phyloP scores from a whole-genome alignment of 2,113 vertebrate species.

The Carlito syrichta region DNA sequence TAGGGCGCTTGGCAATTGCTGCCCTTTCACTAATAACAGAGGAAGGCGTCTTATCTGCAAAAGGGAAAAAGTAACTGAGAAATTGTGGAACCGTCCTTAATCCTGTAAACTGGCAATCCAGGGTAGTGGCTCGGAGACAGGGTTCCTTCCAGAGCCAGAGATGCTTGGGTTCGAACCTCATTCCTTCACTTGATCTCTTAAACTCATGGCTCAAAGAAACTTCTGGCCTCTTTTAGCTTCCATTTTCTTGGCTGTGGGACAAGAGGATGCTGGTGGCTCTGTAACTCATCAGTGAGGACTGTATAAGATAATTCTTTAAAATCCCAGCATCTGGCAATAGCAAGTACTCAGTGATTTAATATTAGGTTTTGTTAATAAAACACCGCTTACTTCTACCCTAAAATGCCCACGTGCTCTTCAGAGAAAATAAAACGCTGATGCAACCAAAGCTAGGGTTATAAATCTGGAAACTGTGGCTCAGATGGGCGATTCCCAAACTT shows the following conservation, averaged over 20 bases:
- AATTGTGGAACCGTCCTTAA: neutral
- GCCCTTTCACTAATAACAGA: neutral
- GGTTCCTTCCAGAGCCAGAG: neutral
- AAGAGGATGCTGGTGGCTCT: neutral
- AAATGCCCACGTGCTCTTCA: neutral
- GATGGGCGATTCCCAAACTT: neutral
- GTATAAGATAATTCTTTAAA: neutral
- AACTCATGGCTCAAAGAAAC: neutral
- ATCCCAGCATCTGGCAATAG: neutral
- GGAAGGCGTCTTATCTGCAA: neutral
- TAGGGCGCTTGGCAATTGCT: neutral
- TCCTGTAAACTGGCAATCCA: neutral
- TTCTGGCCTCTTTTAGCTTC: neutral
- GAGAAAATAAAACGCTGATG: slow-evolving; percentile 25
- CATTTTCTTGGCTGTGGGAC: neutral
- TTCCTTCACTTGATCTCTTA: neutral
- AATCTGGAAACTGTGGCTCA: neutral
- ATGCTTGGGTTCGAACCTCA: neutral
- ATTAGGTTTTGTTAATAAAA: slow-evolving; percentile 24
- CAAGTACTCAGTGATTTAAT: neutral
- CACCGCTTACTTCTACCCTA: neutral
- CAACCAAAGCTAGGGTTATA: neutral
- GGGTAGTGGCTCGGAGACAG: neutral
- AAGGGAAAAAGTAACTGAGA: neutral
- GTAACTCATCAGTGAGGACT: neutral